Evolutionary conservation across 53 echinoderm and acorn worm species (phyloP).

Genomic region (Crossaster papposus): DNA sequence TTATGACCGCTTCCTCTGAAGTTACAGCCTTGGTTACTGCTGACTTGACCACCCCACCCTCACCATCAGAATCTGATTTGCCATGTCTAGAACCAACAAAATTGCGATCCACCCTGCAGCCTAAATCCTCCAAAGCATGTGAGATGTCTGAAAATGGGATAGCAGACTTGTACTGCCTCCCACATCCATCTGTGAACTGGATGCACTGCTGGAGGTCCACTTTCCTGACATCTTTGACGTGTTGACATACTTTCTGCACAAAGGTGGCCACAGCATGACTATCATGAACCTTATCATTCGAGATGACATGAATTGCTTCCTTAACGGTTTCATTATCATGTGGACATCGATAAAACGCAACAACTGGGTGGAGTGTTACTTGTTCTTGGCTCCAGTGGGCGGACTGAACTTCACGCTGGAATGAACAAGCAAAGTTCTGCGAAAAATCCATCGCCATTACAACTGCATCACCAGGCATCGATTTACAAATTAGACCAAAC

Average conservation of each 20-base stretch:
- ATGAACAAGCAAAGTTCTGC: conserved; percentile 13
- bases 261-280: conserved; percentile 29
- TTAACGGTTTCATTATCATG: neutral
- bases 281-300: conserved; percentile 19
- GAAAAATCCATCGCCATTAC: conserved; percentile 27
- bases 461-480: neutral
- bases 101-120: conserved; percentile 32
- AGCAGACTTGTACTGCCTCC: conserved; percentile 26
- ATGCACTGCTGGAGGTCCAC: neutral
- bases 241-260: neutral
- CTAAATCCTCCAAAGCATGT: conserved; percentile 33
- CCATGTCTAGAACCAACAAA: conserved; percentile 60
- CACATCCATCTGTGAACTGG: conserved; percentile 54
- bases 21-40: conserved; percentile 28
- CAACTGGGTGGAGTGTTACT: conserved; percentile 33
- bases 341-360: conserved; percentile 49
- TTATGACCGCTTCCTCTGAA: conserved; percentile 35
- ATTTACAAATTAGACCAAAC: conserved; percentile 1
- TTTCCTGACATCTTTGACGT: conserved; percentile 18
- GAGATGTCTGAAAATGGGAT: conserved; percentile 37
- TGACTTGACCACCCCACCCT: conserved; percentile 50
- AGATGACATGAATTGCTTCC: conserved; percentile 31
- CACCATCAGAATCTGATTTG: conserved; percentile 45
- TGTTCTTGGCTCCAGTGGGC: conserved; percentile 35
- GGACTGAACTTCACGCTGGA: conserved; percentile 38